Evolutionary conservation across 2,113 vertebrate species (phyloP), one percentile per base, ranked within the genome.

Genomic region (Podiceps cristatus): DNA sequence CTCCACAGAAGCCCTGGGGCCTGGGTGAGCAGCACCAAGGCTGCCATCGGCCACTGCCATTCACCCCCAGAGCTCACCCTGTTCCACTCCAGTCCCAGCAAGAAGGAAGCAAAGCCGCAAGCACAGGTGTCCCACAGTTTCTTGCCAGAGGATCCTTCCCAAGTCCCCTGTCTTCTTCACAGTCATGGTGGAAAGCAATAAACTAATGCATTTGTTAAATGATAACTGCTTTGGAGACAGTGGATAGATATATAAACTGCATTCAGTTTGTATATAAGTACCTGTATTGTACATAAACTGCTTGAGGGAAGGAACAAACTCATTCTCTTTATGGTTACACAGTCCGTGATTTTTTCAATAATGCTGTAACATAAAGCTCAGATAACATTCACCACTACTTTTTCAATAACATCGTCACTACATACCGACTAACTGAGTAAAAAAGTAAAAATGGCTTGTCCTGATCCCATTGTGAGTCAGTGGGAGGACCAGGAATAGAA

Each of bases 291-390:
- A 62, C 53, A 78, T 28, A 82, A 95, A 91, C 52, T 85, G 85
- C 88, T 55, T 6, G 85, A 67, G 64, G 88, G 94, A 87, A 88
- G 85, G 69, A 85, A 42, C 74, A 75, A 31, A 37, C 13, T 84
- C 52, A 18, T 89, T 93, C 90, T 42, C 81, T 95, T 87, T 50
- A 94, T 71, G 47, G 66, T 42, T 94, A 87, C 87, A 89, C 69
- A 81, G 77, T n/a, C 90, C 0, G 0, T 87, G 90, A 40, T 95
- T 94, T 93, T 58, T 66, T 92, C 77, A 40, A 40, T 85, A 82
- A 82, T 45, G 60, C 94, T 75, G 2, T 3, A 94, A 74, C 86
- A 84, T 81, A 89, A 94, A 76, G 86, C 76, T 84, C 93, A 77
- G 72, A 50, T 45, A 78, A 91, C 72, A 52, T 44, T 67, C 77